Evolutionary conservation across 1,140 invertebrate species (phyloP).

Genomic region (Pectinophora gossypiella): DNA sequence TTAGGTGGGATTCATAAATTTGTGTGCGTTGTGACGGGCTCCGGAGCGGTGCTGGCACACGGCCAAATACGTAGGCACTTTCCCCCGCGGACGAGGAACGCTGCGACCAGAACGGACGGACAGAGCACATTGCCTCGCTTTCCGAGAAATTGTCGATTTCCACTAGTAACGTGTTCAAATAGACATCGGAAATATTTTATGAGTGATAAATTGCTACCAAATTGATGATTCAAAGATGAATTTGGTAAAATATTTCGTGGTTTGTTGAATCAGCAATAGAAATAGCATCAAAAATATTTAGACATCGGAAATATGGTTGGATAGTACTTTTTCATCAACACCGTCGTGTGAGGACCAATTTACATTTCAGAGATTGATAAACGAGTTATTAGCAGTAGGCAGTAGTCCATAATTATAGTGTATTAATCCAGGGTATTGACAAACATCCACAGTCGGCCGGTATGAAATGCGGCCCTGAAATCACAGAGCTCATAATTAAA

Average conservation of each 20-base stretch:
- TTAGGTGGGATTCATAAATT: conserved; percentile 62
- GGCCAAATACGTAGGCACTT: conserved; percentile 49
- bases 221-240: conserved; percentile 30
- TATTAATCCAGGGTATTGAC: neutral
- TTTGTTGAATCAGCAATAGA: neutral
- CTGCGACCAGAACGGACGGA: conserved; percentile 29
- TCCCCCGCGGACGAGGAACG: conserved; percentile 38
- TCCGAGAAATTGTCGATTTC: conserved; percentile 58
- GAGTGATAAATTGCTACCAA: conserved; percentile 43
- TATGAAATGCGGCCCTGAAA: conserved; percentile 26
- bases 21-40: conserved; percentile 44
- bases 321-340: no score
- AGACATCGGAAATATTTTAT: conserved; percentile 58
- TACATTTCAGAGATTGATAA: neutral
- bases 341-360: no score
- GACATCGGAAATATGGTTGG: no score
- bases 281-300: no score
- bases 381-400: neutral
- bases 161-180: conserved; percentile 42
- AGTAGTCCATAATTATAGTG: neutral
- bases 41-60: conserved; percentile 31
- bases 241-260: neutral
- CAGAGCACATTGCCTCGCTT: conserved; percentile 52
- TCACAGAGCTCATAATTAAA: conserved; percentile 25
- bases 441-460: neutral